Base-by-base conservation (phyloP, 35 echinoderm and acorn worm genomes). In the Apostichopus californicus region DNA sequence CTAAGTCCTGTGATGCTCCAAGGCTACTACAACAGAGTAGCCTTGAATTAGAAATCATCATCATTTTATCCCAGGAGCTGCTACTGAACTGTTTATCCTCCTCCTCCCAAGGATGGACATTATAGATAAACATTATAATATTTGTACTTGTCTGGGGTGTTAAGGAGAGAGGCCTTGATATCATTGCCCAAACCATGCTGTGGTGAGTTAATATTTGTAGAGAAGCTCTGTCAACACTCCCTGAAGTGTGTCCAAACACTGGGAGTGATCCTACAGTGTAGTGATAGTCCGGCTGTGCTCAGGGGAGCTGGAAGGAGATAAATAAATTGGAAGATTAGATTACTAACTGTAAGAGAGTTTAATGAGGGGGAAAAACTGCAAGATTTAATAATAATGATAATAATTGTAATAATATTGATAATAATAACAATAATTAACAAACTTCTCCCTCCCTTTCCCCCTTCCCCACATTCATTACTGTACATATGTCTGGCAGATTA, bases 161-260 rank as follows among this genome's bases (percentile, higher is more conserved):
- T 46, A 46, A 46, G 7, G 20, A 20, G n/a, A 75, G 71, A 75
- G 71, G 71, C 71, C 21, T 75, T 75, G 13, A 46, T 46, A 46
- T 46, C 34, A 46, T 61, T 61, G 58, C 58, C 58, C 58, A 8
- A 75, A 5, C 71, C 71, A 75, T 75, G 71, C 71, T 75, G 71
- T 18, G 71, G 71, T 75, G 71, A 75, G 17, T 18, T 75, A 75
- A 75, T 75, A 75, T 75, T 75, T 75, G n/a, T 22, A 75, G 71
- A 75, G 71, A 18, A 75, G 71, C 71, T 75, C 71, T 75, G 17
- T 75, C 71, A 75, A 75, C 71, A 75, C 71, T 18, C 71, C 71
- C 21, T 24, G 71, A 75, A 75, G 71, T 75, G 71, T 75, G 71
- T 18, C 71, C 71, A 75, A 75, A 75, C 71, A 75, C n/a, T 75